Evolutionary conservation across 2,113 vertebrate genomes (phyloP), one percentile per base, ranked within the genome.

Genomic region (Pogona vitticeps): DNA sequence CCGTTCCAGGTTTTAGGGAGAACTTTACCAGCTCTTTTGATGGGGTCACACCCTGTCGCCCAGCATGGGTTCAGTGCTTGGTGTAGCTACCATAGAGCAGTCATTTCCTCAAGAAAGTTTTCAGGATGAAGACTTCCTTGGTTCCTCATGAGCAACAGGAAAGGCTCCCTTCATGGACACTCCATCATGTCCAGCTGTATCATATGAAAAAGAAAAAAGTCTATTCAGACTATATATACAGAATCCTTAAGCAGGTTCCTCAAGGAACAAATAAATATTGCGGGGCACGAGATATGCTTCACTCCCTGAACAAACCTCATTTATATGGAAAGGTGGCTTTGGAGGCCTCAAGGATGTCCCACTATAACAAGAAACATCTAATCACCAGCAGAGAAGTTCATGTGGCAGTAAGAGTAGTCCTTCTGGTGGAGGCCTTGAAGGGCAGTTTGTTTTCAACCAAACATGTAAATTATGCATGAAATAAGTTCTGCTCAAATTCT

Each of bases 171-270:
- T 68, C 0, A 0, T 5, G 0, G 6, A 56, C 58, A 59, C 84
- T 90, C 36, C 40, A 12, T 31, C 40, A 76, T 33, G 87, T 93
- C 80, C n/a, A 0, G 0, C 1, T 65, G 20, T 0, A 0, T 68
- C 17, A 80, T 40, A 85, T 61, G 80, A 92, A 94, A 85, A 95
- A 90, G 77, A 92, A 92, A 76, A 85, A 86, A 68, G 80, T 18
- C 76, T 91, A 94, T 70, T 84, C n/a, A 1, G 63, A 28, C 2
- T 61, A 21, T 1, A 88, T 92, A 18, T 67, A 1, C 2, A 92
- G 0, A 31, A 75, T 94, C 4, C 81, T 91, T 0, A 91, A 73
- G n/a, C 87, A 3, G 94, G 61, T 56, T 0, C 52, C 52, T 70
- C 0, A 56, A 31, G 82, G 63, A 9, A 0, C 42, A 0, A 31